Conservation (phyloP, 2,797 vertebrate species). For the Chloroceryle amazona region DNA sequence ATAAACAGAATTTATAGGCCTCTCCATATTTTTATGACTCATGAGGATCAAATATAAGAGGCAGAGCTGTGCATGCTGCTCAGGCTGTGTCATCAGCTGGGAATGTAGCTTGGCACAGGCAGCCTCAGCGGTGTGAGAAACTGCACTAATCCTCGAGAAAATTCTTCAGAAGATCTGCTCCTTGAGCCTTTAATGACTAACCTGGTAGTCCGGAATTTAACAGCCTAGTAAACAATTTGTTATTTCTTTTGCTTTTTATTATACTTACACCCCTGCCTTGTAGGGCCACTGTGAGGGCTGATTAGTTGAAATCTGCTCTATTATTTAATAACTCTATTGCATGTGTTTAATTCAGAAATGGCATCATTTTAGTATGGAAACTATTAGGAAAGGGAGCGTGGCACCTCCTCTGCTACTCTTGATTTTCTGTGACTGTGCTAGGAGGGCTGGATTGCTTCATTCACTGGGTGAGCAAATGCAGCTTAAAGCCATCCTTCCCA, state of each 20-base stretch:
- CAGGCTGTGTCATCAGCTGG: conserved; percentile 59
- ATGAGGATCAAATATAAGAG: conserved; percentile 20
- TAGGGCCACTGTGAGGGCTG: neutral
- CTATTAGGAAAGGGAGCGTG: neutral
- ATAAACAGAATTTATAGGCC: conserved; percentile 64
- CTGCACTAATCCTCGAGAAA: conserved; percentile 7
- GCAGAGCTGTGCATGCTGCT: conserved; percentile 42
- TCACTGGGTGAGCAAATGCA: neutral
- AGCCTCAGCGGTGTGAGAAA: neutral
- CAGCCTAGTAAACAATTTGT: conserved; percentile 45
- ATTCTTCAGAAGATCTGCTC: conserved; percentile 8
- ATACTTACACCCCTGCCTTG: neutral
- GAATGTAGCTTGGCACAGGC: conserved; percentile 59
- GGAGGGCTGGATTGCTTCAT: neutral
- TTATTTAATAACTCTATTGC: neutral
- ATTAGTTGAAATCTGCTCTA: neutral
- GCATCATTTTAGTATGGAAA: neutral
- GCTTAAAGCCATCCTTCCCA: neutral
- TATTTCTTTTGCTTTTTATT: neutral
- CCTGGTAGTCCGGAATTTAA: conserved; percentile 46
- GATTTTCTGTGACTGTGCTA: neutral
- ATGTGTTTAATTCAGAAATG: neutral
- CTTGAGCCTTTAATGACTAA: conserved; percentile 42
- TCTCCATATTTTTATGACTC: conserved; percentile 66
- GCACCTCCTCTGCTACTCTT: neutral